phyloP scores from a whole-genome alignment of 1,140 invertebrate genomes.

The Teleopsis dalmanni region DNA sequence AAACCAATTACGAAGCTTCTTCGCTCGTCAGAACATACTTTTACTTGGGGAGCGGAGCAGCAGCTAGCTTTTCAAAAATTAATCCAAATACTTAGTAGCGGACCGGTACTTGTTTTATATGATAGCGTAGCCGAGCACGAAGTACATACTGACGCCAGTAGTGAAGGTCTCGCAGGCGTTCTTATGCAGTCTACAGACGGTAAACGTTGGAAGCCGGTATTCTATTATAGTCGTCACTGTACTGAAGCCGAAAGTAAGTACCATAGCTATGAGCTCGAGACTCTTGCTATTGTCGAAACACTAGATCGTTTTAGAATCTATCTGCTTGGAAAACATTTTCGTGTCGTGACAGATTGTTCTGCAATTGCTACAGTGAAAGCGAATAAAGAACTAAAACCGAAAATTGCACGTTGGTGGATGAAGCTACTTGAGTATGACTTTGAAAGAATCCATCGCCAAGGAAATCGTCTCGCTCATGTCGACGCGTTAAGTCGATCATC shows the following conservation, averaged over 20 bases:
- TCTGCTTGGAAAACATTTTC: slow-evolving; percentile 38
- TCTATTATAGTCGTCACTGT: slow-evolving; percentile 15
- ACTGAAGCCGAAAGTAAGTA: slow-evolving; percentile 19
- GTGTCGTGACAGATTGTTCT: slow-evolving; percentile 33
- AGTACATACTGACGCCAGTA: slow-evolving; percentile 31
- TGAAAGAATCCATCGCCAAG: background rate
- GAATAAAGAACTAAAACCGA: slow-evolving; percentile 18
- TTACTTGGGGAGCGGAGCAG: background rate
- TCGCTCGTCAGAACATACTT: slow-evolving; percentile 15
- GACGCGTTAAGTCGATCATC: background rate
- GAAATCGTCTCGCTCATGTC: background rate
- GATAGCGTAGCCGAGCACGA: slow-evolving; percentile 13
- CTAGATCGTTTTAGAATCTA: slow-evolving; percentile 26
- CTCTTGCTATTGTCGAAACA: slow-evolving; percentile 6
- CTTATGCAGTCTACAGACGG: slow-evolving; percentile 25
- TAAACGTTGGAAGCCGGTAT: slow-evolving; percentile 8
- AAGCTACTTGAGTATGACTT: background rate
- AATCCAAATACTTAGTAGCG: background rate
- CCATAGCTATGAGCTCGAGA: slow-evolving; percentile 31
- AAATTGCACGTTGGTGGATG: background rate
- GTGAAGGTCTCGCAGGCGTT: slow-evolving; percentile 23
- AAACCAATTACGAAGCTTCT: slow-evolving; percentile 21
- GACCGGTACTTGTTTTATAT: slow-evolving; percentile 16
- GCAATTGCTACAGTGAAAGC: slow-evolving; percentile 31
- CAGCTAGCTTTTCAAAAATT: background rate